Base-by-base conservation (phyloP, 2,113 vertebrate species). In the Cacatua alba region DNA sequence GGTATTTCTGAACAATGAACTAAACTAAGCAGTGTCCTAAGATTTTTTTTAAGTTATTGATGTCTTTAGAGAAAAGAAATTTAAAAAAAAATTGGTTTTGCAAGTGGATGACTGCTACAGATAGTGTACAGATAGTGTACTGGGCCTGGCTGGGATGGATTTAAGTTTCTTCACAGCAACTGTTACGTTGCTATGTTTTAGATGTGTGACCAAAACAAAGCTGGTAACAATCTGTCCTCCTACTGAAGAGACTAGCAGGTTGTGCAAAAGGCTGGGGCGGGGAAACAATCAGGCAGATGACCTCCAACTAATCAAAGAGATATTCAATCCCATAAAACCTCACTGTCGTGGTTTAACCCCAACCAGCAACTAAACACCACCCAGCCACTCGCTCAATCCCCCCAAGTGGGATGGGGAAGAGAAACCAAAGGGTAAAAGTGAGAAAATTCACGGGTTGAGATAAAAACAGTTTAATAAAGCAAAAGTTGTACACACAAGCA, bases 401-500 rank as follows among this genome's bases (percentile, higher is more conserved):
- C 29, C 6, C 8, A 7, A 1, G 13, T 28, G 9, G 59, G 23
- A 92, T 3, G 7, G 1, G 8, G 35, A 29, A 35, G 6, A 84
- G 35, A 69, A 78, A 9, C 6, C 1, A 26, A 35, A 60, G 60
- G 14, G 17, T 60, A 25, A 39, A 77, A 65, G 39, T 4, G 7
- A 65, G 28, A 69, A 75, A 78, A 74, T 5, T 29, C 1, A 0
- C 5, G 18, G 18, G 7, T 29, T 67, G 17, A 70, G 7, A 78
- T 43, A 57, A 80, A 52, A 37, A 26, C 13, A 44, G 8, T 72
- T 44, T 53, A 81, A 76, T 49, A 49, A 82, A 86, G 46, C 28
- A 57, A 75, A 70, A 74, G 10, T 4, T 14, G 7, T 4, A 7
- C 6, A 14, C 0, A 0, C 15, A 75, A 62, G 37, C 20, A 46